Conservation (phyloP, 30 jellyfish, hydroid and myxozoan genomes). For the Turritopsis rubra region DNA sequence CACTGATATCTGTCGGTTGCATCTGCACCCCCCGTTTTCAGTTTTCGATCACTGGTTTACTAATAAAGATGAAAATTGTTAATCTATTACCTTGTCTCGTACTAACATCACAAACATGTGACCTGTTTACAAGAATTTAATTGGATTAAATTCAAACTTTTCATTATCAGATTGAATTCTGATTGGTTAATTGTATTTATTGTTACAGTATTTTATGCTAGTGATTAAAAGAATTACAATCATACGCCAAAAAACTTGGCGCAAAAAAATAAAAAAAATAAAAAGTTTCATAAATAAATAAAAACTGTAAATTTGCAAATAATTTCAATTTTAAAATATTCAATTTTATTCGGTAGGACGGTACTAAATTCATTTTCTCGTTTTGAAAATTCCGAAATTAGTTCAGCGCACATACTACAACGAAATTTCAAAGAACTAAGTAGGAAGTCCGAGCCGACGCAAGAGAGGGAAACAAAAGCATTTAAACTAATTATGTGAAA, state of each 20-base stretch:
- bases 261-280: too few species aligned
- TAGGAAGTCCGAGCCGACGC: not conserved
- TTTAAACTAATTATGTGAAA: not conserved
- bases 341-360: too few species aligned
- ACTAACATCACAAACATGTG: not conserved
- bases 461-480: not conserved
- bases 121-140: conserved; percentile 10
- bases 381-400: not conserved
- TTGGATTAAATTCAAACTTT: conserved; percentile 18
- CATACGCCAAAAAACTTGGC: not conserved
- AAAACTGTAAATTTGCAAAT: not conserved
- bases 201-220: too few species aligned
- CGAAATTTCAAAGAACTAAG: not conserved
- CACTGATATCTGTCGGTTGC: too few species aligned
- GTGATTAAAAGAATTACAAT: too few species aligned
- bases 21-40: not conserved
- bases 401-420: not conserved
- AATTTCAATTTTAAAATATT: too few species aligned
- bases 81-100: conserved; percentile 1
- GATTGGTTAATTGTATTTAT: conserved; percentile 8
- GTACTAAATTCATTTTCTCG: too few species aligned
- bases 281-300: too few species aligned
- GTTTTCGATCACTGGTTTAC: not conserved
- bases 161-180: not conserved
- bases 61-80: not conserved